phyloP scores from a whole-genome alignment of 2,888 invertebrate genomes.

The Pterostichus madidus region DNA sequence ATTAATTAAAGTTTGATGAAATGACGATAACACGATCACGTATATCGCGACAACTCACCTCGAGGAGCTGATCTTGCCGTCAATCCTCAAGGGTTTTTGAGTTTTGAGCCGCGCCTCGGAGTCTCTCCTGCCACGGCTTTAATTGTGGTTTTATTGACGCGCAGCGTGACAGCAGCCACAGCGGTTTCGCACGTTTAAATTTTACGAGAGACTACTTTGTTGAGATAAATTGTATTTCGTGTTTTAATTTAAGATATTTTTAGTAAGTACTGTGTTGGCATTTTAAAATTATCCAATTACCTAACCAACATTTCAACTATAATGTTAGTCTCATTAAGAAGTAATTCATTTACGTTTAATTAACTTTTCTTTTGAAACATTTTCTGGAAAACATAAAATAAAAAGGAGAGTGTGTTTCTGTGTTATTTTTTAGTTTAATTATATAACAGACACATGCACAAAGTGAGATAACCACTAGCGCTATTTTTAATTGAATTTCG shows the following conservation, averaged over 20 bases:
- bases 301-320: constrained; percentile 5
- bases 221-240: constrained; percentile 1
- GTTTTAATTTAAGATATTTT: constrained; percentile 7
- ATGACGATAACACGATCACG: constrained; percentile 11
- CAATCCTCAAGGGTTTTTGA: not conserved
- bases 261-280: not conserved
- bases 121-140: not conserved
- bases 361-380: not conserved
- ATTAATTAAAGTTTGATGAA: constrained; percentile 11
- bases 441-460: too few species aligned
- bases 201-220: constrained; percentile 41
- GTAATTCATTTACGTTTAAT: not conserved
- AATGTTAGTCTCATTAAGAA: not conserved
- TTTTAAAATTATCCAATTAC: constrained; percentile 37
- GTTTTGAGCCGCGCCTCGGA: too few species aligned
- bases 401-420: too few species aligned
- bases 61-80: not conserved
- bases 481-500: too few species aligned
- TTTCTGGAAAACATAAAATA: not conserved
- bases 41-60: constrained; percentile 6
- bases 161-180: constrained; percentile 13
- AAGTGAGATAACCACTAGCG: too few species aligned
- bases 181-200: constrained; percentile 24
- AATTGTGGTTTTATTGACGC: constrained; percentile 43
- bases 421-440: too few species aligned